phyloP scores from a whole-genome alignment of 2,888 invertebrate species.

The Campoletis raptor region DNA sequence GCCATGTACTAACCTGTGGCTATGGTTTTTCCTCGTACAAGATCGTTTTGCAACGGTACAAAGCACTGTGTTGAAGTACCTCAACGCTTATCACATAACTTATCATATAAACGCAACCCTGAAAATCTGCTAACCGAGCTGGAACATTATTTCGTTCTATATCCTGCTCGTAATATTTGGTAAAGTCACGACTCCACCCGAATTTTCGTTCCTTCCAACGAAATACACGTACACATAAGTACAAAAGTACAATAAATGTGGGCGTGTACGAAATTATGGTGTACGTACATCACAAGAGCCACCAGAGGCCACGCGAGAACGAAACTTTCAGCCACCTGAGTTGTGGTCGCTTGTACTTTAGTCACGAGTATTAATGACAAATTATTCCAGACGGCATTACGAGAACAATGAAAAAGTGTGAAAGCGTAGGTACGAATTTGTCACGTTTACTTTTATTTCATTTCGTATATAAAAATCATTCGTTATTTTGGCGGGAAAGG shows the following conservation, averaged over 20 bases:
- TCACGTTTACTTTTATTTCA: constrained; percentile 13
- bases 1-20: not conserved
- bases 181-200: constrained; percentile 45
- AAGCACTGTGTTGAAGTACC: constrained; percentile 7
- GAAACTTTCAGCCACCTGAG: constrained; percentile 57
- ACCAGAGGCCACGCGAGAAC: constrained; percentile 35
- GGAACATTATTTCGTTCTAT: constrained; percentile 45
- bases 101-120: constrained; percentile 59
- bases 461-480: not conserved
- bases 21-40: constrained; percentile 21
- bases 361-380: constrained; percentile 50
- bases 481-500: not conserved
- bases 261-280: constrained; percentile 45
- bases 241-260: constrained; percentile 15
- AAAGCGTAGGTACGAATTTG: not conserved
- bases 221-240: constrained; percentile 20
- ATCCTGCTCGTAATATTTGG: constrained; percentile 43
- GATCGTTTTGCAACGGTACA: constrained; percentile 30
- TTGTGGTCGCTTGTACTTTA: constrained; percentile 48
- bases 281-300: constrained; percentile 28
- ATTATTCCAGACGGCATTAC: constrained; percentile 38
- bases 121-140: constrained; percentile 58
- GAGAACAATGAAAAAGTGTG: not conserved
- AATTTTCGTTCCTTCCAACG: not conserved
- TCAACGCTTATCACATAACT: constrained; percentile 60